Conservation (phyloP, 2,797 vertebrate species). For the Ispidina lecontei region DNA sequence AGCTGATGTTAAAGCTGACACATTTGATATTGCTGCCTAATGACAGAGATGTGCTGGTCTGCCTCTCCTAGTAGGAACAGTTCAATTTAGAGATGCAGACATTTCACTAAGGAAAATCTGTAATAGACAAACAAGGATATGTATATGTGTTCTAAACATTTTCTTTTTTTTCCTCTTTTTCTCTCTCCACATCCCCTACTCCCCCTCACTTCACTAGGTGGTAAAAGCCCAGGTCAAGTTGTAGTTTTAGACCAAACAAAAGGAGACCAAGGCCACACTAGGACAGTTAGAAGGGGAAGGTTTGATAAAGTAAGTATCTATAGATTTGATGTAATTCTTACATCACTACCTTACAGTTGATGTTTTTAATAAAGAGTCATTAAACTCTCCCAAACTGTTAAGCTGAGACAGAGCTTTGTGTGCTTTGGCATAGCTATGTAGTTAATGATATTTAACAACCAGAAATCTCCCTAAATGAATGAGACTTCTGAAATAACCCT, state of each 20-base stretch:
- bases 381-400: constrained; percentile 7
- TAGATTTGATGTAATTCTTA: neutral
- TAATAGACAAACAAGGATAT: neutral
- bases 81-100: neutral
- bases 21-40: neutral
- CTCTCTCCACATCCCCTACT: too few relatives aligned
- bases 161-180: neutral
- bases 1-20: neutral
- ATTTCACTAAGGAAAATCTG: neutral
- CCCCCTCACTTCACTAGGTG: constrained; percentile 70
- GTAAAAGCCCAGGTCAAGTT: constrained; percentile 90
- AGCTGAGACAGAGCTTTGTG: constrained; percentile 6
- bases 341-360: neutral
- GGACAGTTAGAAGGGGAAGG: constrained; percentile 87
- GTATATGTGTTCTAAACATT: neutral
- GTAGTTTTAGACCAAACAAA: constrained; percentile 84
- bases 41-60: neutral
- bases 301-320: constrained; percentile 89
- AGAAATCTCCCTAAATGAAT: constrained; percentile 56
- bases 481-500: constrained; percentile 63
- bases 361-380: neutral
- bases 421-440: constrained; percentile 28
- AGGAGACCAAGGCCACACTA: constrained; percentile 83
- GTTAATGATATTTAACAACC: constrained; percentile 29
- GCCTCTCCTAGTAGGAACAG: neutral